phyloP scores from a whole-genome alignment of 2,888 invertebrate genomes.

The Monopis laevigella region DNA sequence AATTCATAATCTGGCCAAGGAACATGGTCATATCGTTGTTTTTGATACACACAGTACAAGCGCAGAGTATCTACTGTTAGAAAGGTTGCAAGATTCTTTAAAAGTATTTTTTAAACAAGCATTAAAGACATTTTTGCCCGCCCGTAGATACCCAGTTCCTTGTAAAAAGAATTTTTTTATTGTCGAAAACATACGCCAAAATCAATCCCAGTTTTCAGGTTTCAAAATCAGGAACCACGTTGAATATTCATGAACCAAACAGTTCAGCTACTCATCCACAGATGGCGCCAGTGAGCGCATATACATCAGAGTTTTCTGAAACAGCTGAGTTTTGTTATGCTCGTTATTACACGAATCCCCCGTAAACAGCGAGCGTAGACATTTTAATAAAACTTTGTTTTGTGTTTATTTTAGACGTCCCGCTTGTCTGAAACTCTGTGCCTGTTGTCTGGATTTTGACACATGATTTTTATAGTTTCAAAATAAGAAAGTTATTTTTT shows the following conservation, averaged over 20 bases:
- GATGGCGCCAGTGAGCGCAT: slow-evolving; percentile 39
- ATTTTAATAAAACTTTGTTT: slow-evolving; percentile 46
- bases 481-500: too few species aligned
- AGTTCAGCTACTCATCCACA: slow-evolving; percentile 46
- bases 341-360: slow-evolving; percentile 29
- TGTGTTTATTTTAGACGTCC: slow-evolving; percentile 35
- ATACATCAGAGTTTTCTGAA: not conserved
- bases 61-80: too few species aligned
- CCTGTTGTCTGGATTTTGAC: too few species aligned
- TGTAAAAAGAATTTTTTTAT: not conserved
- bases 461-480: too few species aligned
- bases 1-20: too few species aligned
- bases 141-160: too few species aligned
- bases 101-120: too few species aligned
- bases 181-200: slow-evolving; percentile 25
- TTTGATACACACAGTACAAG: too few species aligned
- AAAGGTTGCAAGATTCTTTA: too few species aligned
- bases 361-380: slow-evolving; percentile 33
- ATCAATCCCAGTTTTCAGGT: slow-evolving; percentile 22
- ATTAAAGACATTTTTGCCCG: too few species aligned
- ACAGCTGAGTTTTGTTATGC: not conserved
- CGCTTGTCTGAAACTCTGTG: slow-evolving; percentile 2
- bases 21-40: too few species aligned
- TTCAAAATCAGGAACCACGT: slow-evolving; percentile 4
- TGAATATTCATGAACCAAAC: slow-evolving; percentile 5